Conservation (phyloP, 2,888 invertebrate species). For the Eumacrocentrus americanus region DNA sequence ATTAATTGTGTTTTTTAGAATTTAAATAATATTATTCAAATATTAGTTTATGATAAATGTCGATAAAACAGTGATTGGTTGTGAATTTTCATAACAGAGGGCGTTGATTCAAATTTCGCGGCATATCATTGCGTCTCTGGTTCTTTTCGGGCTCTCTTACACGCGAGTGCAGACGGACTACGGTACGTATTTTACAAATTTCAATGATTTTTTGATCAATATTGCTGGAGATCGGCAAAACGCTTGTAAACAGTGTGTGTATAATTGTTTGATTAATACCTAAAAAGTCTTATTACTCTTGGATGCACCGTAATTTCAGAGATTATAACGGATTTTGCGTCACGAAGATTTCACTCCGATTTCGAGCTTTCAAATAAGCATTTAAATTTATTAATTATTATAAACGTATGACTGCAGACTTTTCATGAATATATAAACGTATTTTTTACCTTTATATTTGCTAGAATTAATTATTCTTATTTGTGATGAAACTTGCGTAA, state of each 20-base stretch:
- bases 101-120: background rate
- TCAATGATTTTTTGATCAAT: slow-evolving; percentile 33
- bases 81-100: background rate
- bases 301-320: slow-evolving; percentile 19
- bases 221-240: slow-evolving; percentile 24
- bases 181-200: slow-evolving; percentile 43
- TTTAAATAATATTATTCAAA: background rate
- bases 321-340: slow-evolving; percentile 19
- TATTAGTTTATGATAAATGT: background rate
- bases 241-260: slow-evolving; percentile 3
- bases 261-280: slow-evolving; percentile 11
- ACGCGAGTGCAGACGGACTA: slow-evolving; percentile 43
- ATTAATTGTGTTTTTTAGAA: background rate
- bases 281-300: slow-evolving; percentile 1
- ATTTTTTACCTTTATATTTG: background rate
- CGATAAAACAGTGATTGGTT: background rate
- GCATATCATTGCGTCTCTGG: slow-evolving; percentile 50
- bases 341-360: background rate
- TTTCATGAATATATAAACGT: background rate
- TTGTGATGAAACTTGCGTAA: background rate
- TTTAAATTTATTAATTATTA: background rate
- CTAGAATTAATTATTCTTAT: background rate
- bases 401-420: background rate
- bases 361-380: background rate
- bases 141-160: slow-evolving; percentile 65